A percentile compares a stretch with the other conserved stretches of the same genome.
These are phyloP conservation scores for Drosophila seclusa DNA, from an alignment of 2,888 invertebrate species.

Conservation along the genomic window DNA sequence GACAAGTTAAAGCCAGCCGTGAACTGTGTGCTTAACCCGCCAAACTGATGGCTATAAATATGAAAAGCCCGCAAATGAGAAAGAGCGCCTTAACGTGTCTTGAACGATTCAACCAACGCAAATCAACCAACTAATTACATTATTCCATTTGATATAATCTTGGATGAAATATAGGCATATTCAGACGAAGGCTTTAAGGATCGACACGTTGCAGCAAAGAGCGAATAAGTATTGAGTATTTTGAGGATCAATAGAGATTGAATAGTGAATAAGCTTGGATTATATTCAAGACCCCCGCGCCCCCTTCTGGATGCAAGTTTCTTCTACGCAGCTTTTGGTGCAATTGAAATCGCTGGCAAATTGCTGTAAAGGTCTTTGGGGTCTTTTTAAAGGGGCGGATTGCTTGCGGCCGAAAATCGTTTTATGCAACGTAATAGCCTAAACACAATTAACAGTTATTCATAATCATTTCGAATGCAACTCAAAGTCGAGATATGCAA, in stretches of 20 bases:
- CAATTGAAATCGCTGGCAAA: constrained; percentile 28
- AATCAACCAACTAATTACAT: neutral
- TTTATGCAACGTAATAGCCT: constrained; percentile 60
- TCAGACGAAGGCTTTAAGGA: too few species aligned
- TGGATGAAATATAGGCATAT: neutral
- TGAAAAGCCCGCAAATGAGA: constrained; percentile 11
- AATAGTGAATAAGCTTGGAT: neutral
- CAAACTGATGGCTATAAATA: constrained; percentile 57
- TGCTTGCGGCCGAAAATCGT: constrained; percentile 30
- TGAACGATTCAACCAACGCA: neutral
- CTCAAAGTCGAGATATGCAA: constrained; percentile 50
- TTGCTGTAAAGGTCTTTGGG: constrained; percentile 29
- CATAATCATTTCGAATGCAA: constrained; percentile 51
- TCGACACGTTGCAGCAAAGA: too few species aligned
- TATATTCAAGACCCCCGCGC: neutral
- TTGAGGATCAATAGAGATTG: constrained; percentile 1
- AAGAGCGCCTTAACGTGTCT: neutral
- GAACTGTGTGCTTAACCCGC: constrained; percentile 58
- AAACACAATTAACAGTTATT: constrained; percentile 71
- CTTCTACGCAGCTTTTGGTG: too few species aligned
- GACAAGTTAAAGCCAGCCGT: constrained; percentile 20
- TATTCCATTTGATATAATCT: neutral
- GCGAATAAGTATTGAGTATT: neutral
- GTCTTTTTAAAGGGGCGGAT: constrained; percentile 2
- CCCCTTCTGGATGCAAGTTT: too few species aligned